A percentile compares a stretch with the other conserved stretches of the same genome.
These are phyloP conservation scores for Ophioninae sp. DNA, from an alignment of 2,888 invertebrate genomes.

Conservation along the genomic window DNA sequence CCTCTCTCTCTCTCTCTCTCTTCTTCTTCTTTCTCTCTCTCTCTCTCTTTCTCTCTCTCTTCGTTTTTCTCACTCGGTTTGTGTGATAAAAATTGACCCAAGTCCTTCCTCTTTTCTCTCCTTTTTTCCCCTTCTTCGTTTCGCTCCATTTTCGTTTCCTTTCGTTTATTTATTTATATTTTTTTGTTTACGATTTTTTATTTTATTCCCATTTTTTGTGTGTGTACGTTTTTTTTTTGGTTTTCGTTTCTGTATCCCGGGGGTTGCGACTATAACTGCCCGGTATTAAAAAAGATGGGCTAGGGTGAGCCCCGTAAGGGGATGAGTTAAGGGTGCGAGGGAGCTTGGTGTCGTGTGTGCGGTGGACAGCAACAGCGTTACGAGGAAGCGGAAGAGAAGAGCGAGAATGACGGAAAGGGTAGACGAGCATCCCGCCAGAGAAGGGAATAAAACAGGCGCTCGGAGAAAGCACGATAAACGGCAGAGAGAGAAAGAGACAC, in stretches of 20 bases:
- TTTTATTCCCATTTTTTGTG: no score
- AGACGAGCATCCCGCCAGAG: constrained; percentile 58
- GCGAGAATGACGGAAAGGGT: constrained; percentile 66
- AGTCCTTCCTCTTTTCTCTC: constrained; percentile 74
- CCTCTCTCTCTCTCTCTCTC: constrained; percentile 40
- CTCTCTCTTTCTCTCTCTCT: constrained; percentile 64
- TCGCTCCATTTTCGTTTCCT: constrained; percentile 60
- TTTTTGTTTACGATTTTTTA: no score
- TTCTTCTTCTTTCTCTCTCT: no score
- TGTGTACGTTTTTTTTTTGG: not conserved
- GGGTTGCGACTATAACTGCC: constrained; percentile 79
- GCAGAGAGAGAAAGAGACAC: constrained; percentile 45
- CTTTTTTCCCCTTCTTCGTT: constrained; percentile 65
- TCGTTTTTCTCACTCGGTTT: no score
- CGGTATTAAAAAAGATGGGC: constrained; percentile 81
- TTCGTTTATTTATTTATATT: constrained; percentile 31
- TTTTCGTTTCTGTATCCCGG: constrained; percentile 63
- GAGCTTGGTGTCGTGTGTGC: constrained; percentile 29
- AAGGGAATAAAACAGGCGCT: constrained; percentile 40
- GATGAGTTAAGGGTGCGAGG: no score
- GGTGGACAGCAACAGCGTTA: constrained; percentile 56
- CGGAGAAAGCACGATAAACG: constrained; percentile 63
- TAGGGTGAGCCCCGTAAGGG: constrained; percentile 41
- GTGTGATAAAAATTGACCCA: constrained; percentile 81
- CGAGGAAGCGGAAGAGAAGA: constrained; percentile 53